Evolutionary conservation across 2,888 invertebrate genomes (phyloP), one percentile per base, ranked within the genome.

Genomic region (Ormyrus labotus): DNA sequence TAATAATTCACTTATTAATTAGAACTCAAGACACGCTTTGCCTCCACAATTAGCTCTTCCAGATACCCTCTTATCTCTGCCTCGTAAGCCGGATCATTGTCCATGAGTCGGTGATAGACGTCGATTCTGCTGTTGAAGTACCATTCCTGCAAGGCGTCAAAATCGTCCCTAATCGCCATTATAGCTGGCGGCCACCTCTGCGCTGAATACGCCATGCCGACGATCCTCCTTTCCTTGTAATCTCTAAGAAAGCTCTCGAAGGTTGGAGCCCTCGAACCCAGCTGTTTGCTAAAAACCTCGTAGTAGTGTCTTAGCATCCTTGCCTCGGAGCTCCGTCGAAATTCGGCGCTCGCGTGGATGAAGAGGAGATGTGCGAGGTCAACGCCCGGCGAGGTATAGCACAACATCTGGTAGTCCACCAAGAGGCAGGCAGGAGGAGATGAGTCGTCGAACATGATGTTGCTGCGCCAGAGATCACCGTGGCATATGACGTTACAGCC

Each of bases 401-500:
- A 72, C n/a, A 82, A 51, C 80, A 80, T 73, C 53, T 77, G 82
- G 19, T 57, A 82, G 47, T 82, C 82, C 48, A 82, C 80, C 9
- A 82, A 19, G 19, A 80, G 47, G n/a, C 77, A 80, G 19, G 50
- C 0, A 1, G 47, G 10, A 0, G 58, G 11, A 0, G 5, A 53
- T 6, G 11, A 8, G n/a, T 76, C 69, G 34, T 65, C 10, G 61
- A 82, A 77, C 73, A 82, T 65, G n/a, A 82, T 57, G 65, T 82
- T 80, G 65, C 60, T 70, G 9, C 80, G 69, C 77, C 80, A 82
- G 7, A 82, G 58, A 48, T 82, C 82, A 0, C 79, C 79, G 34
- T 34, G 34, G 34, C 34, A 34, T 4, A 34, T 4, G 34, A 34
- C 34, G 34, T 34, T 34, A 34, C 34, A 34, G 34, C 34, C 34